These are phyloP conservation scores for Melitaea athalia DNA, from an alignment of 2,888 invertebrate species.

Conservation along the genomic window DNA sequence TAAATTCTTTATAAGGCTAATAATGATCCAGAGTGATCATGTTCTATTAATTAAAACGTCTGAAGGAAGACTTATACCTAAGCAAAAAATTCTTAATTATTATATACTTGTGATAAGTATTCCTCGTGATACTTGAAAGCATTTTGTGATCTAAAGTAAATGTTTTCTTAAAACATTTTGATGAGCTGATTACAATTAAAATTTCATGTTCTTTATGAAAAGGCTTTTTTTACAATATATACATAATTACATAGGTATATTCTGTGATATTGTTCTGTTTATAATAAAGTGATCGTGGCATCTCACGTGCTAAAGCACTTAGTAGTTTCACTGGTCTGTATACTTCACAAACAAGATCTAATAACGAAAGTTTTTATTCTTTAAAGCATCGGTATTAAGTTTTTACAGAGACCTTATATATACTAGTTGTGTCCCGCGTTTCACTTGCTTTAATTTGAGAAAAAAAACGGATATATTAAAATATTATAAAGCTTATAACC, in stretches of 20 bases:
- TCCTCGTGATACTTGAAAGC: neutral
- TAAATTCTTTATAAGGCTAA: slow-evolving; percentile 60
- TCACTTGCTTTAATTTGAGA: too few relatives aligned
- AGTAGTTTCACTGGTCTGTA: too few relatives aligned
- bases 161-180: neutral
- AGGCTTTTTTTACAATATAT: neutral
- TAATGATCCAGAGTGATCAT: slow-evolving; percentile 30
- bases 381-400: neutral
- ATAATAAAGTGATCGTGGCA: neutral
- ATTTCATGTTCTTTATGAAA: neutral
- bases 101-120: slow-evolving; percentile 15
- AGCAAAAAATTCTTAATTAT: slow-evolving; percentile 16
- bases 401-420: too few relatives aligned
- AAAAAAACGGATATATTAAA: too few relatives aligned
- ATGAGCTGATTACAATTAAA: neutral
- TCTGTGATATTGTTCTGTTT: neutral
- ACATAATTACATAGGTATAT: too few relatives aligned
- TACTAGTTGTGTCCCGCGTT: too few relatives aligned
- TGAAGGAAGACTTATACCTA: slow-evolving; percentile 21
- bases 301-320: too few relatives aligned
- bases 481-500: too few relatives aligned
- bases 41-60: slow-evolving; percentile 30
- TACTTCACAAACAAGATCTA: neutral
- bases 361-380: neutral
- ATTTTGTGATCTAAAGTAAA: neutral